Base-by-base conservation (phyloP, 2,888 invertebrate genomes). In the Polydrusus tereticollis region DNA sequence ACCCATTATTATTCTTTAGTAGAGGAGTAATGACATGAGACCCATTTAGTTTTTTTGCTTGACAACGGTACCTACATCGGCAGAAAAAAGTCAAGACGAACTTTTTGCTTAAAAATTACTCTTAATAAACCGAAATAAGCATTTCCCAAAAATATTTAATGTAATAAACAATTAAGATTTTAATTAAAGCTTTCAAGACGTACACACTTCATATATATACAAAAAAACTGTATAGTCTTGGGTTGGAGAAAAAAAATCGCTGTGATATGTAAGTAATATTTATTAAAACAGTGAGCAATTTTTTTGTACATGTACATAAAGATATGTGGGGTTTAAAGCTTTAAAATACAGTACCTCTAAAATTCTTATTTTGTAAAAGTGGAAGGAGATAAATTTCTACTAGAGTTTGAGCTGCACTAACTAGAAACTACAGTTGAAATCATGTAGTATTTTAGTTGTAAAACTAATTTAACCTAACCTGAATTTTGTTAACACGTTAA, bases 241-340 rank as follows among this genome's bases (percentile, higher is more conserved):
- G 12, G 12, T n/a, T n/a, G n/a, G 14, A 4, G n/a, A 45, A 47
- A 47, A 47, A 23, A 21, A 50, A 26, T 0, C 29, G 29, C 43
- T 57, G 14, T 66, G 33, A 57, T 57, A 57, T 52, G 52, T 55
- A 62, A 57, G 43, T 69, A 69, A 62, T 43, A 52, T 74, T 76
- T 76, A 76, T 74, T 76, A 62, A 67, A 71, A 74, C 73, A 68
- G 71, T 76, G 76, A 76, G 76, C 76, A 76, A 66, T 69, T 58
- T 43, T 65, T 72, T 66, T 73, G 72, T 70, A 70, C 66, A 67
- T 73, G 72, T 70, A 70, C 66, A 67, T 68, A 63, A 43, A 70
- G 73, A 76, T 75, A 75, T 75, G 76, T 73, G 64, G 52, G 55
- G 50, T n/a, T 72, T 72, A 64, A 72, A 67, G 64, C 64, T 55